Evolutionary conservation across 92 coral and sea anemone genomes (phyloP).

Genomic region (Zoanthus sociatus): DNA sequence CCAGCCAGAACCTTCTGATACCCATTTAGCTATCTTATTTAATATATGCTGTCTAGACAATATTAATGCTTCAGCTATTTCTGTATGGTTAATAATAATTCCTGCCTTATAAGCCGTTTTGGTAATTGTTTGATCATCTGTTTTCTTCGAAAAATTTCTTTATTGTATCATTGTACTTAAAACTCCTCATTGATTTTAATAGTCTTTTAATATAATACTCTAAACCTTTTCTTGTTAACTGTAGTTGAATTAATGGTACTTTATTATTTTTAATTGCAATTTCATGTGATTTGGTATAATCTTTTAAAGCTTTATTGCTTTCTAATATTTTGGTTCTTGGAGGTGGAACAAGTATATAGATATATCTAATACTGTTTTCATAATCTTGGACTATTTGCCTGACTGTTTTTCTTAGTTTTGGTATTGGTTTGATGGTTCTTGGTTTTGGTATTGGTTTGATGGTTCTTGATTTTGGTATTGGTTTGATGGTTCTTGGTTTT

Average conservation of each 20-base stretch:
- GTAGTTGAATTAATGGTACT: not conserved
- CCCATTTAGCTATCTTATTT: not conserved
- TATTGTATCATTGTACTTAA: not conserved
- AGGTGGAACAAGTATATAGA: not conserved
- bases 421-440: slow-evolving; percentile 2
- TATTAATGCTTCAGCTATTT: not conserved
- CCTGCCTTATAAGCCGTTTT: not conserved
- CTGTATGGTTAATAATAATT: not conserved
- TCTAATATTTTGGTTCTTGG: not conserved
- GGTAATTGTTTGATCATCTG: not conserved
- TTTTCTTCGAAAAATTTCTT: not conserved
- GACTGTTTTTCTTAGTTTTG: not conserved
- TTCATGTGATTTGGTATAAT: not conserved
- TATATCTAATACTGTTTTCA: not conserved
- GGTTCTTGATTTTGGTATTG: no score
- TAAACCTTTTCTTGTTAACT: not conserved
- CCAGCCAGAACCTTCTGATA: not conserved
- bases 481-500: no score
- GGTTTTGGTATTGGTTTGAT: not conserved
- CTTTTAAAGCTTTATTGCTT: not conserved
- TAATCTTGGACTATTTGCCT: slow-evolving; percentile 20
- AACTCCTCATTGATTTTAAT: not conserved
- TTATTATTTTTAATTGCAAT: not conserved
- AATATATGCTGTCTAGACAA: not conserved
- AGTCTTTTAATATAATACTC: not conserved